These are phyloP conservation scores for Proteles cristata DNA, from an alignment of 2,113 vertebrate genomes.

Conservation along the genomic window DNA sequence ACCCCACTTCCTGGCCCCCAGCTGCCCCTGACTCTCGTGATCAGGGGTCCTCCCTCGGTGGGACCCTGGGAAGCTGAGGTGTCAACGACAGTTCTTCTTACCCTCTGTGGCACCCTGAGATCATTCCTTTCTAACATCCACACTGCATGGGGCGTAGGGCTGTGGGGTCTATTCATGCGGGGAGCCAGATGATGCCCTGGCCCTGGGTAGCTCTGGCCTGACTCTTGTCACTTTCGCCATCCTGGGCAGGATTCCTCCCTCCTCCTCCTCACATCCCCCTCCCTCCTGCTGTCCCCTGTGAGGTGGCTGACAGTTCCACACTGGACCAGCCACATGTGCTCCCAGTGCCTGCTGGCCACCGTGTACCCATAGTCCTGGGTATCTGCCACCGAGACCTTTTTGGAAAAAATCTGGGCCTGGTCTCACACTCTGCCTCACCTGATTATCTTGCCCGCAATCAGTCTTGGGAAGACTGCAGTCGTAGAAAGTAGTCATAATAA, in stretches of 20 bases:
- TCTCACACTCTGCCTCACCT: background rate
- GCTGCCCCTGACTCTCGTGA: background rate
- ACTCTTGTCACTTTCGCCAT: background rate
- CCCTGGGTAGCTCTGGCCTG: background rate
- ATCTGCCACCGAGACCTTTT: background rate
- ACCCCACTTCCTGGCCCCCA: background rate
- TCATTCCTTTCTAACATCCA: background rate
- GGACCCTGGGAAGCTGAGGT: background rate
- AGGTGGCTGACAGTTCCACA: background rate
- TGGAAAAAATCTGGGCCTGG: background rate
- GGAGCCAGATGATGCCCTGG: background rate
- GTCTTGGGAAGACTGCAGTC: background rate
- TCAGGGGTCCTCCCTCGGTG: background rate
- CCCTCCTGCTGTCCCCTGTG: background rate
- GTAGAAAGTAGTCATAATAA: background rate
- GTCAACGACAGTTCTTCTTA: background rate
- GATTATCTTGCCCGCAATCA: background rate
- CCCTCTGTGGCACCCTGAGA: background rate
- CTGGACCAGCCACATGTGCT: background rate
- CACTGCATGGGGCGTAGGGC: background rate
- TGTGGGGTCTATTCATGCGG: fast-evolving
- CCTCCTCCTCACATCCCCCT: too few species aligned
- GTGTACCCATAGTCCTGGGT: background rate
- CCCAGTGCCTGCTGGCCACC: background rate
- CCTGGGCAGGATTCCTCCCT: too few species aligned